Conservation (phyloP, 2,888 invertebrate genomes). For the Lacanobia wlatinum region DNA sequence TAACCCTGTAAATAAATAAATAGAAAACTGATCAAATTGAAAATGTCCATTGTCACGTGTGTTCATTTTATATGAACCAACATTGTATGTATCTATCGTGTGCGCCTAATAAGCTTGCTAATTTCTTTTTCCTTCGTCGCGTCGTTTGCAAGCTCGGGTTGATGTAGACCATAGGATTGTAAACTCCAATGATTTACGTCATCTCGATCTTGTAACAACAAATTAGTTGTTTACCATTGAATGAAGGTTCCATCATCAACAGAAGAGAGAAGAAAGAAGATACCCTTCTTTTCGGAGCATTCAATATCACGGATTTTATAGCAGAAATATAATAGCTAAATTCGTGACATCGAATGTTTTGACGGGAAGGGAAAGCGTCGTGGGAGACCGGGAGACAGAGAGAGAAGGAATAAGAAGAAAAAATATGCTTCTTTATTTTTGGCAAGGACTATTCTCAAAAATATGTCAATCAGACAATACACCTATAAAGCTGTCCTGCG, state of each 20-base stretch:
- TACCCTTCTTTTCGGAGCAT: conserved; percentile 63
- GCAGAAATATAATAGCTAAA: conserved; percentile 73
- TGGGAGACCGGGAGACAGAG: conserved; percentile 10
- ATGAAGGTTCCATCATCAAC: not conserved
- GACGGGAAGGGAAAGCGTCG: conserved; percentile 25
- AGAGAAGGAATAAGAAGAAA: not conserved
- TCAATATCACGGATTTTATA: conserved; percentile 69
- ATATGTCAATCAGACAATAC: too few species aligned
- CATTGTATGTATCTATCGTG: not conserved
- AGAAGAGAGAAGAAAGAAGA: conserved; percentile 8
- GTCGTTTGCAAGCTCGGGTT: not conserved
- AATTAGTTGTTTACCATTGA: not conserved
- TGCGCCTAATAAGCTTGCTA: not conserved
- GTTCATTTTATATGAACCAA: not conserved
- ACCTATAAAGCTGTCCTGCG: too few species aligned
- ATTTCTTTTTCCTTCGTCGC: not conserved
- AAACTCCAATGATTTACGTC: not conserved
- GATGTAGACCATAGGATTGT: not conserved
- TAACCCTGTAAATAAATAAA: too few species aligned
- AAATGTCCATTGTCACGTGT: not conserved
- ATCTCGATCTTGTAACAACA: not conserved
- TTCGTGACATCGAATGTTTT: conserved; percentile 80
- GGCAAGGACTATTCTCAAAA: not conserved
- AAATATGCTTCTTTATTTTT: not conserved
- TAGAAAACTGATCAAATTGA: too few species aligned